Conservation (phyloP, 2,888 invertebrate genomes). For the Lamproptera curius region DNA sequence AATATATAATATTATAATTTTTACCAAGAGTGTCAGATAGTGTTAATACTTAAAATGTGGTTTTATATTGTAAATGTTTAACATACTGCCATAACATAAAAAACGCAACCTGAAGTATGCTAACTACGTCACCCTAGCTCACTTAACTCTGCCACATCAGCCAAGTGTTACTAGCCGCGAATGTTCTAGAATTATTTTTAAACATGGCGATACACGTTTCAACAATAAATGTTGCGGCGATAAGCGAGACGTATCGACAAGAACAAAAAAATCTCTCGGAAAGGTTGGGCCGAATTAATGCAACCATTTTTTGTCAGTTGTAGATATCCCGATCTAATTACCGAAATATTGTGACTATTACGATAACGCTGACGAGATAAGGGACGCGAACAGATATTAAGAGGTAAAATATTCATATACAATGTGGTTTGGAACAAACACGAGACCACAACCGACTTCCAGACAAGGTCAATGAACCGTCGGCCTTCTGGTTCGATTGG, state of each 20-base stretch:
- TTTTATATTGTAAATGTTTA: too few relatives aligned
- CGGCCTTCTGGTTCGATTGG: too few relatives aligned
- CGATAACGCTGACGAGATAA: neutral
- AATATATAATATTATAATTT: too few relatives aligned
- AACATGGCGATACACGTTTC: neutral
- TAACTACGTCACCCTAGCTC: too few relatives aligned
- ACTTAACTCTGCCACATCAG: neutral
- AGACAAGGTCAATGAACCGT: too few relatives aligned
- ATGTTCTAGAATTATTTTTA: neutral
- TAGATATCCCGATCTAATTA: neutral
- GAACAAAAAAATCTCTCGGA: neutral
- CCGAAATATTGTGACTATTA: constrained; percentile 1
- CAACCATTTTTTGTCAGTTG: neutral
- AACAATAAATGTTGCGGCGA: neutral
- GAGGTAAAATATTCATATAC: too few relatives aligned
- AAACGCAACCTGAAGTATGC: too few relatives aligned
- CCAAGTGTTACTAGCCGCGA: neutral
- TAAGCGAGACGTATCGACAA: neutral
- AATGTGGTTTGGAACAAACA: too few relatives aligned
- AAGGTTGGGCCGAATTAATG: neutral
- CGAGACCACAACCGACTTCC: too few relatives aligned
- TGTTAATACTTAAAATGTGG: too few relatives aligned
- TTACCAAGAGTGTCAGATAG: too few relatives aligned
- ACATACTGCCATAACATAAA: too few relatives aligned
- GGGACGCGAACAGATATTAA: neutral